phyloP scores from a whole-genome alignment of 2,113 vertebrate genomes.

The Gallinago undulata region DNA sequence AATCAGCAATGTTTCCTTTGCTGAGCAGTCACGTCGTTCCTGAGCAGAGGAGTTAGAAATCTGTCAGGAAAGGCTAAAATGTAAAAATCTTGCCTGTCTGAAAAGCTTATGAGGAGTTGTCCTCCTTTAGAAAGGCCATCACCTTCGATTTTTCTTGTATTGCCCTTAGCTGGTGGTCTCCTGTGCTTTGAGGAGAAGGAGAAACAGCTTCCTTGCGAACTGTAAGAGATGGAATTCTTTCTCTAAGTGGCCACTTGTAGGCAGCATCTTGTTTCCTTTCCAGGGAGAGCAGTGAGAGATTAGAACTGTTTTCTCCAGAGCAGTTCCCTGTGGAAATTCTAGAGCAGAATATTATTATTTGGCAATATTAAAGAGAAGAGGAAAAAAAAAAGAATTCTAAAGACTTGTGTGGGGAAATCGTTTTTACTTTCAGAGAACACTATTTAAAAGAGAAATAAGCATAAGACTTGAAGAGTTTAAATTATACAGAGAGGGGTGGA shows the following conservation, averaged over 20 bases:
- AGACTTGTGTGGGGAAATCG: not conserved
- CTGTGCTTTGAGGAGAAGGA: not conserved
- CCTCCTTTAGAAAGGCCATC: not conserved
- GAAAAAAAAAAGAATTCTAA: not conserved
- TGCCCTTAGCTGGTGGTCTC: not conserved
- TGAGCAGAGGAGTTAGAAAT: not conserved
- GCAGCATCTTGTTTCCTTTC: not conserved
- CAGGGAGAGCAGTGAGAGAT: not conserved
- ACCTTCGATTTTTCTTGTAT: not conserved
- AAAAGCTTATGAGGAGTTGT: not conserved
- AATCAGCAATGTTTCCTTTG: not conserved
- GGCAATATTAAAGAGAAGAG: not conserved
- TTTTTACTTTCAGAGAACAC: not conserved
- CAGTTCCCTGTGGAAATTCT: not conserved
- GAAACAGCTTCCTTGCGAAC: not conserved
- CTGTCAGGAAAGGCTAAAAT: not conserved
- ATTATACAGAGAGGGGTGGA: not conserved
- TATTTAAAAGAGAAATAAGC: not conserved
- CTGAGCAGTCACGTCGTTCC: not conserved
- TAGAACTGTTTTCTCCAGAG: not conserved
- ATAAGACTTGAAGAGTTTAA: not conserved
- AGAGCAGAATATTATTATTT: not conserved
- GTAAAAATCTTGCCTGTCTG: not conserved
- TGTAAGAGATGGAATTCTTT: not conserved
- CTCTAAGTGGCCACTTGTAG: not conserved